Conservation (phyloP, 2,113 vertebrate species). For the Eptesicus fuscus region DNA sequence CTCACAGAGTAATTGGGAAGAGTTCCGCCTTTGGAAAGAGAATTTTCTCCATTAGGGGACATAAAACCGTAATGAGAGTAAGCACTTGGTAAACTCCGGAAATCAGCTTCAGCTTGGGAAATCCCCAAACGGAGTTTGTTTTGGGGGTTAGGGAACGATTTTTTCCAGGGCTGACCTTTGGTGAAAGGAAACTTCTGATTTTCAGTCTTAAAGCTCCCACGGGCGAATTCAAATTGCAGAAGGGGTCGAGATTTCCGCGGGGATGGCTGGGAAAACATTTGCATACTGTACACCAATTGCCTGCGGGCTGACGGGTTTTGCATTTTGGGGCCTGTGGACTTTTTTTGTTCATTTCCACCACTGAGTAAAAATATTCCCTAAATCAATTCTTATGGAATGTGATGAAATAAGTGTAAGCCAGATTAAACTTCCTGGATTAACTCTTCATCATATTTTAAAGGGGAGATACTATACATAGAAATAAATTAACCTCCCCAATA, state of each 20-base stretch:
- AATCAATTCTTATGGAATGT: background rate
- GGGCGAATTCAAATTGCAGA: background rate
- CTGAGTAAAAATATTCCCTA: background rate
- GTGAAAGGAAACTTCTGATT: conserved; percentile 58
- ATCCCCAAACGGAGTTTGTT: conserved; percentile 40
- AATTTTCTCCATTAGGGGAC: conserved; percentile 27
- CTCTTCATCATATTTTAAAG: background rate
- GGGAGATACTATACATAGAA: background rate
- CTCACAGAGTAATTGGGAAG: background rate
- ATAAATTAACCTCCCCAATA: background rate
- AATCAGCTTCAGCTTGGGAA: conserved; percentile 42
- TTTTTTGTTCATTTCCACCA: background rate
- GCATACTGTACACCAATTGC: background rate
- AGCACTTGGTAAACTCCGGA: conserved; percentile 46
- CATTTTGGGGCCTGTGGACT: background rate
- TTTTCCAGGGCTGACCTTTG: conserved; percentile 60
- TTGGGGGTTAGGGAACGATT: background rate
- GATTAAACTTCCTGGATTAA: conserved; percentile 20
- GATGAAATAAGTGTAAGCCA: background rate
- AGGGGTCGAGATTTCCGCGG: background rate
- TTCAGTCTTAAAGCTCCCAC: conserved; percentile 42
- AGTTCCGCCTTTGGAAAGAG: conserved; percentile 23
- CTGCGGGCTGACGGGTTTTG: background rate
- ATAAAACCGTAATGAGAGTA: conserved; percentile 9
- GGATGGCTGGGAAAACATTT: background rate